These are phyloP conservation scores for Lathamus discolor DNA, from an alignment of 2,113 vertebrate genomes.

Conservation along the genomic window DNA sequence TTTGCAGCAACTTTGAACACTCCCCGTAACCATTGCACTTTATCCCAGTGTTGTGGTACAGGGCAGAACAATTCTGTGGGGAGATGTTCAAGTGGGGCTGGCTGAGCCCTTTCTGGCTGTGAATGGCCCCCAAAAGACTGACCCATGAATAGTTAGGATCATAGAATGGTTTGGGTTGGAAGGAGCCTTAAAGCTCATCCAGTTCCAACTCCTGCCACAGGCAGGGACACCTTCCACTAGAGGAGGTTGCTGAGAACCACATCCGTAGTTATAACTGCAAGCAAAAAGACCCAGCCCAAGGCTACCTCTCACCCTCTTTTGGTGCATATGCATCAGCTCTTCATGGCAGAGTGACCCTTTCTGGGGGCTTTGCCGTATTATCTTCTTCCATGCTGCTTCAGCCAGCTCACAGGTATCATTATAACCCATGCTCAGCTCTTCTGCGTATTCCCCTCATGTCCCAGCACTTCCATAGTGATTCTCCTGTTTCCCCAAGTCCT, in stretches of 20 bases:
- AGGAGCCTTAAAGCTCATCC: neutral
- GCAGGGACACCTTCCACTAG: neutral
- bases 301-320: neutral
- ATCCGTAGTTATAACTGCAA: neutral
- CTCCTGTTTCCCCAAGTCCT: neutral
- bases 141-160: neutral
- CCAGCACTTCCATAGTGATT: accelerated
- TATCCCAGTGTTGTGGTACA: neutral
- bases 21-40: neutral
- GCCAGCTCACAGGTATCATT: accelerated
- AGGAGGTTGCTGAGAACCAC: neutral
- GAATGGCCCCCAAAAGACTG: neutral
- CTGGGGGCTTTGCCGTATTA: neutral
- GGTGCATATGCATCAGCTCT: neutral
- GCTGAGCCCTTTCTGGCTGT: neutral
- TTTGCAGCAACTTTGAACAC: neutral
- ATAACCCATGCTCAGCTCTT: accelerated
- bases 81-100: neutral
- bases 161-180: neutral
- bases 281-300: neutral
- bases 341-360: neutral
- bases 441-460: accelerated
- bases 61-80: accelerated
- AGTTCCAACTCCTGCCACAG: neutral
- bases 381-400: neutral